Evolutionary conservation across 2,888 invertebrate genomes (phyloP).

Genomic region (Spilarctia lutea): DNA sequence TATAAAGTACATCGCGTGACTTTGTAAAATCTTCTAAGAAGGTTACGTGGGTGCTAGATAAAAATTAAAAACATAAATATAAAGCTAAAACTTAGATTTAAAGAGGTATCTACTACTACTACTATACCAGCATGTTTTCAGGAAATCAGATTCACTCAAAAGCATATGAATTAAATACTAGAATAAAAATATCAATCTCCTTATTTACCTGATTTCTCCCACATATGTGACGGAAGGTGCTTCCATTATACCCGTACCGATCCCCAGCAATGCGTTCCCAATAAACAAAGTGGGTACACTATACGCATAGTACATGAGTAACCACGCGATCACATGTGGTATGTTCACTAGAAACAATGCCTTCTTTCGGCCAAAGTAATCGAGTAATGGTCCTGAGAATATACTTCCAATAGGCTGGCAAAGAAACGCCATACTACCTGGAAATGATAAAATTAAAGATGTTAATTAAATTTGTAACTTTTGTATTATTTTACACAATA

Average conservation of each 20-base stretch:
- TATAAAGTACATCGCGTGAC: no score
- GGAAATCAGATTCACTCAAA: no score
- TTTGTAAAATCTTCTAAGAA: no score
- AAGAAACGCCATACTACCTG: constrained; percentile 86
- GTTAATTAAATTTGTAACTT: background rate
- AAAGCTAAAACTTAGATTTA: no score
- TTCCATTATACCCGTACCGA: constrained; percentile 87
- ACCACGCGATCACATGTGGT: constrained; percentile 86
- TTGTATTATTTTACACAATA: no score
- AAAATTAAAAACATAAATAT: no score
- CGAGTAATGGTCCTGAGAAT: constrained; percentile 85
- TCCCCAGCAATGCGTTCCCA: constrained; percentile 83
- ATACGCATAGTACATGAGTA: constrained; percentile 84
- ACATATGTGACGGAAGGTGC: constrained; percentile 87
- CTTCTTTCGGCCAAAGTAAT: constrained; percentile 84
- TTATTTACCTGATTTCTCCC: constrained; percentile 84
- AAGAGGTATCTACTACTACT: no score
- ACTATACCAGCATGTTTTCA: no score
- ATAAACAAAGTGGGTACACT: constrained; percentile 80
- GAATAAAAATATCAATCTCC: background rate
- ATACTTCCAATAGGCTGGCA: constrained; percentile 87
- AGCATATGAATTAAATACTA: background rate
- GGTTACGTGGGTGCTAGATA: no score
- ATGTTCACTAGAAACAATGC: constrained; percentile 86
- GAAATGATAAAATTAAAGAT: constrained; percentile 32